A percentile compares a stretch with the other conserved stretches of the same genome.
These are phyloP conservation scores for Serilophus lunatus DNA, from an alignment of 2,113 vertebrate genomes.

Conservation along the genomic window DNA sequence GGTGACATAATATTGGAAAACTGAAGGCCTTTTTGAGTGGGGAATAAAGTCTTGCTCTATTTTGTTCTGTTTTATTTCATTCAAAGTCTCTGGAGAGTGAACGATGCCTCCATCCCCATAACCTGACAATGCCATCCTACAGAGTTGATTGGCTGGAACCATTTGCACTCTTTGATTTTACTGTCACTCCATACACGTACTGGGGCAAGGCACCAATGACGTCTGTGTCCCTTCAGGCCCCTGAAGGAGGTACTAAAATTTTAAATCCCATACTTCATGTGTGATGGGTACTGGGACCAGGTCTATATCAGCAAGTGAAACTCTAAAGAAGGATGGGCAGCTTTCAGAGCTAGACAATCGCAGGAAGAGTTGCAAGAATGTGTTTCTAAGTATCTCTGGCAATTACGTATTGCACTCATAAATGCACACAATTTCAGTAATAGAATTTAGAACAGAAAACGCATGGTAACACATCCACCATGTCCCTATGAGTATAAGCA, in stretches of 20 bases:
- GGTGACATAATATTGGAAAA: background rate
- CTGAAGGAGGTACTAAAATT: conserved; percentile 70
- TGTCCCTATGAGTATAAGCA: background rate
- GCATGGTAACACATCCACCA: background rate
- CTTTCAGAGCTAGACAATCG: background rate
- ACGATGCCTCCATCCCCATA: conserved; percentile 10
- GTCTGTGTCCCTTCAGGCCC: conserved; percentile 59
- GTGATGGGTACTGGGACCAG: background rate
- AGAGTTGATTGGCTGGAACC: conserved; percentile 69
- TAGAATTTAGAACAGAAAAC: background rate
- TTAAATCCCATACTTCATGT: background rate
- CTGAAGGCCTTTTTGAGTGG: background rate
- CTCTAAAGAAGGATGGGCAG: background rate
- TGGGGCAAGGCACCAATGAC: conserved; percentile 73
- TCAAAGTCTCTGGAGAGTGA: conserved; percentile 55
- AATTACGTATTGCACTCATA: background rate
- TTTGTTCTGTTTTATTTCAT: conserved; percentile 13
- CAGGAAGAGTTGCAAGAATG: background rate
- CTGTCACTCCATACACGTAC: conserved; percentile 74
- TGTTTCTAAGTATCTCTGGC: background rate
- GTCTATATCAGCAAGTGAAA: background rate
- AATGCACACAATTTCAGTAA: background rate
- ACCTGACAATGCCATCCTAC: conserved; percentile 50
- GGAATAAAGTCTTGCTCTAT: background rate
- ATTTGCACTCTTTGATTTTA: conserved; percentile 71